Evolutionary conservation across 2,797 vertebrate genomes (phyloP).

Genomic region (Stomatorhinus walkeri): DNA sequence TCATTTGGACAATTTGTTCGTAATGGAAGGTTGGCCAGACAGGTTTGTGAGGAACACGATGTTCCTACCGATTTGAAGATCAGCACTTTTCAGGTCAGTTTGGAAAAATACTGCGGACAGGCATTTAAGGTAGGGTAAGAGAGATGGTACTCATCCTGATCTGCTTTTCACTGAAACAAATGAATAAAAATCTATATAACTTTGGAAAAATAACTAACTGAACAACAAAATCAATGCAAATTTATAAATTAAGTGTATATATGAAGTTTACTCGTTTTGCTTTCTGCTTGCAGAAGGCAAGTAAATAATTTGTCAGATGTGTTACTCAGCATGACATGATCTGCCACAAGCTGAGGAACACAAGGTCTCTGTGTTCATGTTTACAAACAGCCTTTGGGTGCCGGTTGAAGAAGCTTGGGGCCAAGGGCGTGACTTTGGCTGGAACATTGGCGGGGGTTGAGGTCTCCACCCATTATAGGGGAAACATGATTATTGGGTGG

Average conservation of each 20-base stretch:
- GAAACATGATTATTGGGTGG: too few relatives aligned
- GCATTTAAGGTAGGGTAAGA: background rate
- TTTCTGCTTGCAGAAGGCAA: background rate
- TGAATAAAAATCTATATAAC: background rate
- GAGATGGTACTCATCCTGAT: background rate
- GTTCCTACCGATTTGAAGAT: background rate
- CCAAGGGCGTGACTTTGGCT: too few relatives aligned
- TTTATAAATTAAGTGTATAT: background rate
- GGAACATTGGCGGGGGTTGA: too few relatives aligned
- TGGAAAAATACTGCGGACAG: background rate
- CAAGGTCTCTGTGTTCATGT: background rate
- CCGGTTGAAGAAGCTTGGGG: background rate
- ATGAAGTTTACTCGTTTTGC: background rate
- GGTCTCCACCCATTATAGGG: too few relatives aligned
- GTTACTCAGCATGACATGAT: background rate
- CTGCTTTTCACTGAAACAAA: background rate
- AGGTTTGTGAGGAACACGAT: background rate
- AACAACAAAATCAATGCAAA: background rate
- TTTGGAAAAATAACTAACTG: background rate
- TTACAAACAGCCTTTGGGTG: background rate
- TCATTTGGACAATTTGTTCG: background rate
- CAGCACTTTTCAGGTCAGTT: background rate
- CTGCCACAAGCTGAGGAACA: background rate
- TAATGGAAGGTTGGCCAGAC: background rate
- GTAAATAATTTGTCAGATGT: background rate